These are phyloP conservation scores for Epistrophe grossulariae DNA, from an alignment of 2,888 invertebrate genomes.

Conservation along the genomic window DNA sequence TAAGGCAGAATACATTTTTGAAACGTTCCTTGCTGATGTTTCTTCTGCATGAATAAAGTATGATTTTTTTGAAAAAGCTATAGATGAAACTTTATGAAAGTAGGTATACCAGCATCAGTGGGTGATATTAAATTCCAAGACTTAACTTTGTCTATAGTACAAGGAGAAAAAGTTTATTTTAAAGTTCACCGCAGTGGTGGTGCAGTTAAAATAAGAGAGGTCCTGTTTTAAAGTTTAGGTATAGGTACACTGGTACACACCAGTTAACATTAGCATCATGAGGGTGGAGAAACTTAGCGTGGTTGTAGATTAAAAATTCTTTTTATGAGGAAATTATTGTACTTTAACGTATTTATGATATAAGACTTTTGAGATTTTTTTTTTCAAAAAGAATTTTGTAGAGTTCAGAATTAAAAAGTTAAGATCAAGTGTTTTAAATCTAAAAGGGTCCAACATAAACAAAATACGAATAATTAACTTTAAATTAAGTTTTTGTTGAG, in stretches of 20 bases:
- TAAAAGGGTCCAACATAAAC: background rate
- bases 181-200: conserved; percentile 62
- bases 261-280: background rate
- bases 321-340: conserved; percentile 52
- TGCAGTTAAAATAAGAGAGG: conserved; percentile 43
- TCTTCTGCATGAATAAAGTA: conserved; percentile 69
- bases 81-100: conserved; percentile 65
- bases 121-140: conserved; percentile 68
- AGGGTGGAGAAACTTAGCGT: background rate
- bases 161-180: conserved; percentile 57
- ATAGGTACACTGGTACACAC: too few relatives aligned
- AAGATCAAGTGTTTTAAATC: background rate
- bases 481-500: background rate
- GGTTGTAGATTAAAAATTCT: conserved; percentile 64
- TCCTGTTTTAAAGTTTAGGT: background rate
- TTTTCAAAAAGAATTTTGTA: background rate
- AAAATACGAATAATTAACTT: conserved; percentile 13
- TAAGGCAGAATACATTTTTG: conserved; percentile 30
- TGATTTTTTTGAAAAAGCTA: conserved; percentile 54
- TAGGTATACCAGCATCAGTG: background rate
- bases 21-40: conserved; percentile 14
- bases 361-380: conserved; percentile 6
- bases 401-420: background rate
- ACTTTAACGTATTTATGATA: conserved; percentile 46
- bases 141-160: conserved; percentile 46